These are phyloP conservation scores for Ranitomeya variabilis DNA, from an alignment of 2,113 vertebrate genomes.

Conservation along the genomic window DNA sequence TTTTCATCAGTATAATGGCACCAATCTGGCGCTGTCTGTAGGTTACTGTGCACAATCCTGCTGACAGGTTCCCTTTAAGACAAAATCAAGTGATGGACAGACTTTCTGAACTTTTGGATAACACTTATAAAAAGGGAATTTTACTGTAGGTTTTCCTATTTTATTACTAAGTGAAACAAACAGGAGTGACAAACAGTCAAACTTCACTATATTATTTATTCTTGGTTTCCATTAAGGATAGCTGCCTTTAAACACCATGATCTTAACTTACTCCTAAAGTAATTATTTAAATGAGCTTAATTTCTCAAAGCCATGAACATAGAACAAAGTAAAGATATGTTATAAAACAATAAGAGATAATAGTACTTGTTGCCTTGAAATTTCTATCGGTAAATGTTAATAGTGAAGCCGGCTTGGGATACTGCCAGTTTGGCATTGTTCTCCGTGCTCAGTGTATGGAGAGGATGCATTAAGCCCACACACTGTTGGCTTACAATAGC, in stretches of 20 bases:
- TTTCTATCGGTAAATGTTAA: background rate
- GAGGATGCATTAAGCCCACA: constrained; percentile 27
- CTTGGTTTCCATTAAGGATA: background rate
- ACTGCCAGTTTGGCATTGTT: constrained; percentile 33
- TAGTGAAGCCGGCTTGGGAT: constrained; percentile 5
- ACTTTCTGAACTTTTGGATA: background rate
- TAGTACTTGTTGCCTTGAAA: constrained; percentile 39
- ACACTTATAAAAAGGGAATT: background rate
- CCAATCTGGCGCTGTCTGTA: no score
- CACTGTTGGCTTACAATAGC: constrained; percentile 29
- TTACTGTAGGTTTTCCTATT: background rate
- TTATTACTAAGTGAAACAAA: background rate
- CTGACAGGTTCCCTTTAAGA: no score
- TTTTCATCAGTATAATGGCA: no score
- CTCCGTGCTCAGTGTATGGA: background rate
- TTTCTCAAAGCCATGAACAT: constrained; percentile 4
- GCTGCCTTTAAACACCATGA: background rate
- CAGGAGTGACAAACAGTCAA: background rate
- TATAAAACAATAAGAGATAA: constrained; percentile 8
- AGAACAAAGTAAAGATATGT: background rate
- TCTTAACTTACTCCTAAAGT: background rate
- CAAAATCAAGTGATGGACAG: no score
- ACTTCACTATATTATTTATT: background rate
- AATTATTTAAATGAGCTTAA: constrained; percentile 10
- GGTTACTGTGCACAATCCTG: no score